Evolutionary conservation across 30 jellyfish, hydroid and myxozoan genomes (phyloP), one percentile per base, ranked within the genome.

Genomic region (Clytia hemisphaerica): DNA sequence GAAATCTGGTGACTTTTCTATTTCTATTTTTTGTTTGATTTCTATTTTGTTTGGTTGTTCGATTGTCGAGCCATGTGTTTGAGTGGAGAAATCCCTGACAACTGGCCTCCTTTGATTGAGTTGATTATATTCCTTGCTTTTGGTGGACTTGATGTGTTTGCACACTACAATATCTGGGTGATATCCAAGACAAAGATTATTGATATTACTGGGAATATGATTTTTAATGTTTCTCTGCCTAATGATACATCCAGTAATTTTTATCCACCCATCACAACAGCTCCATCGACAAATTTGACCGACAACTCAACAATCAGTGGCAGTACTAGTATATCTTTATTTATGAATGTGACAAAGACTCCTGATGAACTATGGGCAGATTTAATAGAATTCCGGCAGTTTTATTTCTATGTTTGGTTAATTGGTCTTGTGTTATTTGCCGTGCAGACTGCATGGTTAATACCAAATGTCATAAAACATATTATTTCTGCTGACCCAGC

Each of bases 61-160:
- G n/a, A n/a, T n/a, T n/a, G n/a, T n/a, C n/a, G n/a, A n/a, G n/a
- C n/a, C 26, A 86, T 86, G 96, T 86, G 96, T 61, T 51, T 86
- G n/a, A 67, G 92, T 21, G 62, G 85, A 32, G 94, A 78, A 48
- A 69, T 86, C n/a, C 92, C 71, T 50, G 96, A 86, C 14, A 86
- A 79, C 45, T 86, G 85, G 83, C 75, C 86, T 2, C 94, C 80
- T 25, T 58, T 86, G 22, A 71, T 86, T 10, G 96, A 86, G 55
- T 86, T 86, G 50, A 27, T 86, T 54, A 86, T 86, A 4, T 86
- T 80, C 58, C 36, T 86, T 58, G 25, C 68, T 1, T 70, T 86
- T 70, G 85, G 67, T 62, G 94, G 96, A 35, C 65, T 86, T 6
- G 83, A 80, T 66, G 88, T 86, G 24, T 93, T 93, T 19, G 50